Base-by-base conservation (phyloP, 2,113 vertebrate genomes). In the Alligator mississippiensis region DNA sequence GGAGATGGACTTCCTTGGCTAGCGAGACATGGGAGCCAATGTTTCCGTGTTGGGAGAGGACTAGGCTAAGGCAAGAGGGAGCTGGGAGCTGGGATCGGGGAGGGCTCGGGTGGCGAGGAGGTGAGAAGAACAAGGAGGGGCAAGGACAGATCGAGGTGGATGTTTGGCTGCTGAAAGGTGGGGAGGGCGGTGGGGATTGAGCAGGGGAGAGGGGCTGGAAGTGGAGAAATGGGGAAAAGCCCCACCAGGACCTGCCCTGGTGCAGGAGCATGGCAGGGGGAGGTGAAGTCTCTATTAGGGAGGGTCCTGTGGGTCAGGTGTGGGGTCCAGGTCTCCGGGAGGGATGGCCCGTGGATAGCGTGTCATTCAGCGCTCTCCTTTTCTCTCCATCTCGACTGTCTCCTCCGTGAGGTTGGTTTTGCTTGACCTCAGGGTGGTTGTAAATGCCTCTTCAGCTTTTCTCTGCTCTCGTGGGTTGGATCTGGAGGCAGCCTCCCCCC, bases 111-210 rank as follows among this genome's bases (percentile, higher is more conserved):
- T 21, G 66, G 17, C 34, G 10, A 19, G 66, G 66, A 30, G 47
- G 47, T 47, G 47, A 47, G 47, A 47, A 47, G 47, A 47, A 47
- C 72, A 90, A 80, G 10, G 1, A 9, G 16, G 15, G 9, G 21
- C 0, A 3, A 75, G 27, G 70, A 75, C 30, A 15, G 28, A 84
- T 7, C 0, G 0, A 22, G 82, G 10, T 17, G 9, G 64, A 59
- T 4, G 4, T 18, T 90, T 0, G 1, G 80, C 55, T 24, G 9
- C 57, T 54, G 4, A 47, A 47, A 47, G 0, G 1, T 16, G 57
- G 58, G 84, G 18, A 15, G 21, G 60, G 74, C 0, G 1, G 80
- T 17, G 5, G 62, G 77, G 64, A 63, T 15, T 5, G 59, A n/a
- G 63, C 58, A 1, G 24, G 5, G 54, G 58, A 62, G 60, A 62